Base-by-base conservation (phyloP, 1,140 invertebrate genomes). In the Tetramorium parvispinum region DNA sequence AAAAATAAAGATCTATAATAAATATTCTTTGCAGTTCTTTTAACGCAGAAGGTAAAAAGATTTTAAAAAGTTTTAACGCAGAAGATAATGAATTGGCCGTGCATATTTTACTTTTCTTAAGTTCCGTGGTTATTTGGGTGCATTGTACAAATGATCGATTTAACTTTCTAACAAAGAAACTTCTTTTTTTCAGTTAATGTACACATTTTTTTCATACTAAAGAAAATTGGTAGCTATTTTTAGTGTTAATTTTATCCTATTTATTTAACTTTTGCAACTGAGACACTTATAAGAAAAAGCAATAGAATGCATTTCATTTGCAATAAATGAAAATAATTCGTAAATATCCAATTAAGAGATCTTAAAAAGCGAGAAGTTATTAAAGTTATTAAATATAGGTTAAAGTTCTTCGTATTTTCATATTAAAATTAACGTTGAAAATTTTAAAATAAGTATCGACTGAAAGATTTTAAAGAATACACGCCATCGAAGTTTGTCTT, bases 321-420 rank as follows among this genome's bases (percentile, higher is more conserved):
- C 43, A 66, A 81, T 68, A 27, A 81, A 68, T 55, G 37, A 46
- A 24, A 13, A 55, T 73, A 73, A 82, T 53, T 75, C 3, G 27
- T 18, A 59, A 83, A 49, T 24, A n/a, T 1, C 21, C 11, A 57
- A 18, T 59, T 75, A 40, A 53, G 37, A 53, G n/a, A 37, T 75
- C 59, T 82, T 32, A 37, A 27, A 61, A 59, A 59, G 43, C 1
- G 24, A 46, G 10, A 46, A 59, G 6, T 82, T 71, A 3, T 71
- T 24, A n/a, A 55, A 46, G 40, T 82, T 82, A 82, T 73, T 82
- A 82, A 73, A 59, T 13, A 27, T 68, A 3, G 10, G 32, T 75
- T 75, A 49, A 46, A 82, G 66, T 73, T 18, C 11, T 40, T 40
- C 66, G 13, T 21, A 65, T 43, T 53, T 32, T 55, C 4, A 13